Percentiles rank a stretch among this genome's conserved stretches.
phyloP scores from a whole-genome alignment of 2,888 invertebrate species.

The Thelaira solivaga region DNA sequence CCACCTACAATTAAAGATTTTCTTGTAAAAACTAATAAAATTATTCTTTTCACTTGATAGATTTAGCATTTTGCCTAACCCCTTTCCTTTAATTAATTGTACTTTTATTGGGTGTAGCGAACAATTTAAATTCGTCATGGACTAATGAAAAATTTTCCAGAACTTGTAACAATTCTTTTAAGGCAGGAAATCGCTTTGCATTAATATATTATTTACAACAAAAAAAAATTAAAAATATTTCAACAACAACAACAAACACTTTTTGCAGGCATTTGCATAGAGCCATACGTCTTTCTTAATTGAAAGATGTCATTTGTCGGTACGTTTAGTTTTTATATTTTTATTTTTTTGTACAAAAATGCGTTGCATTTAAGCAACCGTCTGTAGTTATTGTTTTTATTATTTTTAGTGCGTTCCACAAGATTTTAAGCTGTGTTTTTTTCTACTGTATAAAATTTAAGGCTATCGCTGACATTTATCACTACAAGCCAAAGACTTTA shows the following conservation, averaged over 20 bases:
- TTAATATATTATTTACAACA: slow-evolving; percentile 8
- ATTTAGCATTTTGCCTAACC: too few species aligned
- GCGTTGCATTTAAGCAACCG: neutral
- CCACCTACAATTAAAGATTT: too few species aligned
- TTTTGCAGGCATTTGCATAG: neutral
- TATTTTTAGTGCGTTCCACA: slow-evolving; percentile 49
- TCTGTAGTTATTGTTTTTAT: neutral
- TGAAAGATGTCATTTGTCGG: slow-evolving; percentile 68
- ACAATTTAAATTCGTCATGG: neutral
- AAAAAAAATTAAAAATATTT: neutral
- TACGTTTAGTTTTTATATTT: too few species aligned
- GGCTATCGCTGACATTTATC: slow-evolving; percentile 57
- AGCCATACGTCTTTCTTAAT: slow-evolving; percentile 59
- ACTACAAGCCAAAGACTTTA: slow-evolving; percentile 31
- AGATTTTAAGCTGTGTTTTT: slow-evolving; percentile 2
- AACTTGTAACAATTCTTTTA: slow-evolving; percentile 7
- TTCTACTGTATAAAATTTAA: slow-evolving; percentile 30
- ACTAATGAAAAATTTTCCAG: neutral
- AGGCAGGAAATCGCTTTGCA: slow-evolving; percentile 34
- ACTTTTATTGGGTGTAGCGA: too few species aligned
- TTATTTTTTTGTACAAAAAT: slow-evolving; percentile 7
- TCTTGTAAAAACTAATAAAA: too few species aligned
- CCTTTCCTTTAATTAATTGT: too few species aligned
- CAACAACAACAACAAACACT: neutral
- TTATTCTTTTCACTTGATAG: too few species aligned